Conservation (phyloP, 2,888 invertebrate genomes). For the Anthophora plumipes region DNA sequence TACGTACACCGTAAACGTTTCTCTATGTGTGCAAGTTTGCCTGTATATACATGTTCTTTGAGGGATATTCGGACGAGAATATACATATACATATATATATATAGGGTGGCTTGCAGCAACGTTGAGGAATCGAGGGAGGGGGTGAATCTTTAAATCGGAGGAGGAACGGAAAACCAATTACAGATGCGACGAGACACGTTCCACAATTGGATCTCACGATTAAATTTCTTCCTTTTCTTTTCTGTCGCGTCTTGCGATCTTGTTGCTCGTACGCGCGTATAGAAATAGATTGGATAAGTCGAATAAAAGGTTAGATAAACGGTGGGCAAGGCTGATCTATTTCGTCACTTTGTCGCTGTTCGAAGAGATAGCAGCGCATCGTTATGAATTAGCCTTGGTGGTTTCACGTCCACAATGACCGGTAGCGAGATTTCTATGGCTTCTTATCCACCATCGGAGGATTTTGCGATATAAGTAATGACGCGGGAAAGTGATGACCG, state of each 20-base stretch:
- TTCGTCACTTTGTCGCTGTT: background rate
- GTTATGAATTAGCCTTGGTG: conserved; percentile 9
- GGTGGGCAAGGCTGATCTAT: background rate
- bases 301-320: too few relatives aligned
- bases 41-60: conserved; percentile 45
- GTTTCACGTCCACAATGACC: background rate
- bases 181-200: conserved; percentile 32
- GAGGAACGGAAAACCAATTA: conserved; percentile 53
- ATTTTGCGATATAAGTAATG: conserved; percentile 19
- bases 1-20: background rate
- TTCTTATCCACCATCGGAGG: conserved; percentile 36
- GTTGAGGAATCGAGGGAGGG: conserved; percentile 51
- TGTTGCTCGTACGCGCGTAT: background rate
- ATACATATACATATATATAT: conserved; percentile 4
- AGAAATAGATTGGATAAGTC: background rate
- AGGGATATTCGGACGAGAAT: conserved; percentile 58
- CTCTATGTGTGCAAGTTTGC: conserved; percentile 5
- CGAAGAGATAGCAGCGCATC: background rate
- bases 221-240: too few relatives aligned
- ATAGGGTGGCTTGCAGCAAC: conserved; percentile 56
- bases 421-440: conserved; percentile 35
- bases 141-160: conserved; percentile 51
- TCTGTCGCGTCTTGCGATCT: background rate
- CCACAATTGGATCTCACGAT: conserved; percentile 38
- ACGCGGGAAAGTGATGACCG: conserved; percentile 1